Evolutionary conservation across 2,113 vertebrate species (phyloP), one percentile per base, ranked within the genome.

Genomic region (Sapayoa aenigma): DNA sequence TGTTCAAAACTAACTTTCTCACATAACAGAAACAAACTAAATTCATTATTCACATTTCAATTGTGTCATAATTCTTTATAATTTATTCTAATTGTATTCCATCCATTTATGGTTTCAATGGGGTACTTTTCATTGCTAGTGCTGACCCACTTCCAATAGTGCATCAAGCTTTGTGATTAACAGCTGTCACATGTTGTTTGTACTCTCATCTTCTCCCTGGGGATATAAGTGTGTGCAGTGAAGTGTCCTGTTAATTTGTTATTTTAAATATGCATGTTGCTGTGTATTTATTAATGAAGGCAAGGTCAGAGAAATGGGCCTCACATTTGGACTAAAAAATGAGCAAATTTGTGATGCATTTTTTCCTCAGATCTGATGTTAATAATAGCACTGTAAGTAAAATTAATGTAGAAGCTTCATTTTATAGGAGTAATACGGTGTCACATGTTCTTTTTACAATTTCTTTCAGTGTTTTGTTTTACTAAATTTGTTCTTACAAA

Each of bases 111-210:
- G 66, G 27, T 82, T 94, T 44, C 47, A 67, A 1, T 53, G 69
- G 56, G 59, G 49, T 75, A 37, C 23, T 78, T 49, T 42, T 79
- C 84, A 27, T 56, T 72, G 60, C 58, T 60, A 1, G 58, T 3
- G 11, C 75, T 96, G 85, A 93, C 82, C 90, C 79, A 75, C 44
- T 96, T 96, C 46, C 88, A 89, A 11, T 14, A 86, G 79, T 53
- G 68, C 93, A 94, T 93, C 90, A 93, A 95, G 56, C 71, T 86
- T 63, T 56, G 82, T 77, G 68, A 95, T 96, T 90, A 97, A 81
- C 80, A 92, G 92, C 94, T 95, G 90, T 94, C 85, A 90, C 73
- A 65, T 62, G 73, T 76, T 91, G 91, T 96, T 90, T 95, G 68
- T 87, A 53, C 76, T 92, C 79, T 68, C 52, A 23, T 67, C 50